phyloP scores from a whole-genome alignment of 1,140 invertebrate genomes.

The Homalodisca vitripennis region DNA sequence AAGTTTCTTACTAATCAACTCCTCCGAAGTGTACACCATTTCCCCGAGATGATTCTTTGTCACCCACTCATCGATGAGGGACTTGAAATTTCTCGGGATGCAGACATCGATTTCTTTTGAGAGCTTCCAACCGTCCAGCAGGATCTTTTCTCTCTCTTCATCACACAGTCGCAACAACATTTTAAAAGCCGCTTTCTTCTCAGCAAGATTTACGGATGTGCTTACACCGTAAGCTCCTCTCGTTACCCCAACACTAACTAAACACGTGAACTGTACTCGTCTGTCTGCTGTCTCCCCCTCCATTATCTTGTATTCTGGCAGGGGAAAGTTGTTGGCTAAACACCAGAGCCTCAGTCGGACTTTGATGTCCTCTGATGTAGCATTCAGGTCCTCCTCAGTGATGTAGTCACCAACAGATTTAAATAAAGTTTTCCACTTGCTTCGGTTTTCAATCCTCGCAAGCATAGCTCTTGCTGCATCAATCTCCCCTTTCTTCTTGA shows the following conservation, averaged over 20 bases:
- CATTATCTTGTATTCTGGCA: neutral
- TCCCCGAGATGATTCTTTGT: neutral
- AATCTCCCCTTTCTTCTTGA: neutral
- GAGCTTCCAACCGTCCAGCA: neutral
- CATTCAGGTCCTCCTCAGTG: neutral
- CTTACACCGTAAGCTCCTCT: neutral
- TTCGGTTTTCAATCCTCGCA: neutral
- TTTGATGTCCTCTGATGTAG: neutral
- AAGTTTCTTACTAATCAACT: neutral
- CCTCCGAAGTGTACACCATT: neutral
- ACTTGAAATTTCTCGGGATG: neutral
- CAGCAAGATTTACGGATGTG: neutral
- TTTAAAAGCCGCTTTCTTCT: slow-evolving; percentile 2
- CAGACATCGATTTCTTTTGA: neutral
- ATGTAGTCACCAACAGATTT: slow-evolving; percentile 7
- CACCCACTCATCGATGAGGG: neutral
- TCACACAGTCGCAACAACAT: neutral
- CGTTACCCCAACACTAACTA: neutral
- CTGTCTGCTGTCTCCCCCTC: neutral
- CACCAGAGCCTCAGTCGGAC: neutral
- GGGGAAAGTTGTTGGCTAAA: neutral
- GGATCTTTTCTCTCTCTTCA: neutral
- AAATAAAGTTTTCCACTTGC: slow-evolving; percentile 1
- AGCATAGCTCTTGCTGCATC: neutral
- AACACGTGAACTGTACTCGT: neutral